Conservation (phyloP, 35 echinoderm and acorn worm species). For the Acanthaster planci region DNA sequence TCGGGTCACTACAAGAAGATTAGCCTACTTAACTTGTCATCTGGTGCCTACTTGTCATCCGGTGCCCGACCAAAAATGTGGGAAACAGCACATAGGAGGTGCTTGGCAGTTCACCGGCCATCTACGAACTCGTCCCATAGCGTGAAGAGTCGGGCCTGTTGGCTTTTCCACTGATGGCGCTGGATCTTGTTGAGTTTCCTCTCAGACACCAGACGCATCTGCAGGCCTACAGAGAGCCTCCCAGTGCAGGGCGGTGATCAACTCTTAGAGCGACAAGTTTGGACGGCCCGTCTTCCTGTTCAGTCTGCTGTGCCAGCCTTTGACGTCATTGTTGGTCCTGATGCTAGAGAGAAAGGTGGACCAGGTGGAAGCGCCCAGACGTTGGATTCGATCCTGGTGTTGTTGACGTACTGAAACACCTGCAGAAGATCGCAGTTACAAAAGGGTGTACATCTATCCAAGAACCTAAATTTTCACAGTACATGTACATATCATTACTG, state of each 20-base stretch:
- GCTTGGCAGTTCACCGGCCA: no score
- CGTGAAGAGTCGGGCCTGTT: no score
- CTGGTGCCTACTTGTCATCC: not conserved
- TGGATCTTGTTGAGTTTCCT: not conserved
- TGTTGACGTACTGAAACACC: constrained; percentile 15
- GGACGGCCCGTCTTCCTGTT: constrained; percentile 2
- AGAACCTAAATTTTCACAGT: no score
- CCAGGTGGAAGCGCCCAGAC: constrained; percentile 46
- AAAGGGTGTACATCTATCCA: no score
- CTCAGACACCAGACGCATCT: not conserved
- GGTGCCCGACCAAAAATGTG: no score
- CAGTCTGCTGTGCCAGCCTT: constrained; percentile 55
- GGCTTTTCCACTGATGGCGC: no score
- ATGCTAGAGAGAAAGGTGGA: constrained; percentile 22
- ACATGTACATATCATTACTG: no score
- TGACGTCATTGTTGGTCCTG: constrained; percentile 57
- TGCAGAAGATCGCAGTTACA: not conserved
- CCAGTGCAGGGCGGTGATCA: not conserved
- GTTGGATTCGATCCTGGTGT: constrained; percentile 18
- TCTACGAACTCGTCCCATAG: no score
- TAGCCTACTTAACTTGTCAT: no score
- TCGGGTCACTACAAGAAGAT: no score
- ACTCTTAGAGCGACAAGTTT: not conserved
- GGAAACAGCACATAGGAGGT: no score
- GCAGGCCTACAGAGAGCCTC: not conserved